Percentiles rank a stretch among this genome's conserved stretches.
These are phyloP conservation scores for Macrotus californicus DNA, from an alignment of 2,113 vertebrate genomes.

Conservation along the genomic window DNA sequence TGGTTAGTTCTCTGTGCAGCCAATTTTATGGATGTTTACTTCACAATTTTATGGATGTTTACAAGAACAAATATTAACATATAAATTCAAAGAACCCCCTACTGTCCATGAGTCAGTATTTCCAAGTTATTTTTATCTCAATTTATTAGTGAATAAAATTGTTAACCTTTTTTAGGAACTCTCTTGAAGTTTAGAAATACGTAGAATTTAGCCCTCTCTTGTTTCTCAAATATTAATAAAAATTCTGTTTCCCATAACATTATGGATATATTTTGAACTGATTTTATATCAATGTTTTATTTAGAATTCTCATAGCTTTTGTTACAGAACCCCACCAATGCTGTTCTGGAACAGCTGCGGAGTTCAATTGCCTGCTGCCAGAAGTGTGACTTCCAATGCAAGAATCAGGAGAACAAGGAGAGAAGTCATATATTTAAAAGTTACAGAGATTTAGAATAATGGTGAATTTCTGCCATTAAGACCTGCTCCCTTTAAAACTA, in stretches of 20 bases:
- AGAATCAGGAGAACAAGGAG: too few relatives aligned
- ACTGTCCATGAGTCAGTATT: background rate
- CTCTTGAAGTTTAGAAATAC: conserved; percentile 35
- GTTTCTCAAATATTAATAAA: conserved; percentile 71
- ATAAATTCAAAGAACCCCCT: background rate
- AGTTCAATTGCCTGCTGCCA: too few relatives aligned
- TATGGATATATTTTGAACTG: conserved; percentile 48
- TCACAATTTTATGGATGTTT: background rate
- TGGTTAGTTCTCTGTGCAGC: background rate
- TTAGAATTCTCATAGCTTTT: conserved; percentile 69
- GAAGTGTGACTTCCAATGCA: too few relatives aligned
- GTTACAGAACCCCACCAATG: too few relatives aligned
- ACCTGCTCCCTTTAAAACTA: too few relatives aligned
- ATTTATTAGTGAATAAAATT: conserved; percentile 18
- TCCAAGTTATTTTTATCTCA: background rate
- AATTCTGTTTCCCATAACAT: conserved; percentile 49
- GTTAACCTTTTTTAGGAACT: conserved; percentile 23
- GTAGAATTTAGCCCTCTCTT: conserved; percentile 28
- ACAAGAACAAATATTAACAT: background rate
- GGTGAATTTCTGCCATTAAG: too few relatives aligned
- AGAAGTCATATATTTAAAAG: too few relatives aligned
- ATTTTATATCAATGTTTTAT: conserved; percentile 71
- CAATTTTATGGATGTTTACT: background rate
- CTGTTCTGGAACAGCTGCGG: too few relatives aligned
- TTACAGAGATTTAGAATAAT: too few relatives aligned